Evolutionary conservation across 1,140 invertebrate species (phyloP).

Genomic region (Drosophila micromelanica): DNA sequence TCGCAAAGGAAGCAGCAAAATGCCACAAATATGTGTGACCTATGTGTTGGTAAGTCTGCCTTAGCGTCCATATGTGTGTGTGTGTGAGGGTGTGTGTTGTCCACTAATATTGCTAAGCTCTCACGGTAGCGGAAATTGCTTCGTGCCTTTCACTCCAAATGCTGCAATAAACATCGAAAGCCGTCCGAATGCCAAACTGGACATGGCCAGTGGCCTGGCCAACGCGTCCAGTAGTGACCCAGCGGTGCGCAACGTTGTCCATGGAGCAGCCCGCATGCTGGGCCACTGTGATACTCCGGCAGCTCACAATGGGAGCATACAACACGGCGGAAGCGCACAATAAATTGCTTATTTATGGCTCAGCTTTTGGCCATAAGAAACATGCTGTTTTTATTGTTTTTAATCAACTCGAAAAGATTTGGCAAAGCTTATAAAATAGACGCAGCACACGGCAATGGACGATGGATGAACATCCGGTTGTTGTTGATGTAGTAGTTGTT

Average conservation of each 20-base stretch:
- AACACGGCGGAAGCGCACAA: conserved; percentile 81
- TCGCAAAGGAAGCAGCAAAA: conserved; percentile 56
- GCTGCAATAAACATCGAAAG: conserved; percentile 81
- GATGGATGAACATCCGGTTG: conserved; percentile 75
- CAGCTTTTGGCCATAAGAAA: conserved; percentile 79
- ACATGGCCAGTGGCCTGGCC: conserved; percentile 26
- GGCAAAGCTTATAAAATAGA: conserved; percentile 80
- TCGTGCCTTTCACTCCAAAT: conserved; percentile 79
- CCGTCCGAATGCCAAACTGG: conserved; percentile 77
- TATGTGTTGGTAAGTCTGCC: neutral
- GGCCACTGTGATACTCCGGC: conserved; percentile 9
- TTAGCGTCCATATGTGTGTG: neutral
- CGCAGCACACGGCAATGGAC: conserved; percentile 67
- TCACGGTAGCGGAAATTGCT: conserved; percentile 79
- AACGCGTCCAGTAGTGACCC: conserved; percentile 37
- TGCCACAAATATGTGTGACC: conserved; percentile 56
- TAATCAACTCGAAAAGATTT: conserved; percentile 83
- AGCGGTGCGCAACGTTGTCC: conserved; percentile 37
- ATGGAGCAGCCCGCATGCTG: conserved; percentile 49
- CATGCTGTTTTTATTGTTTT: conserved; percentile 83
- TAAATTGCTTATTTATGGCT: conserved; percentile 83
- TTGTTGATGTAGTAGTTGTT: conserved; percentile 40
- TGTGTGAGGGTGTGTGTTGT: conserved; percentile 31
- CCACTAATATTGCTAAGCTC: conserved; percentile 77
- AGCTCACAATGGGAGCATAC: conserved; percentile 63